Percentiles rank a stretch among this genome's conserved stretches.
These are phyloP conservation scores for Sitta europaea DNA, from an alignment of 2,113 vertebrate genomes.

Conservation along the genomic window DNA sequence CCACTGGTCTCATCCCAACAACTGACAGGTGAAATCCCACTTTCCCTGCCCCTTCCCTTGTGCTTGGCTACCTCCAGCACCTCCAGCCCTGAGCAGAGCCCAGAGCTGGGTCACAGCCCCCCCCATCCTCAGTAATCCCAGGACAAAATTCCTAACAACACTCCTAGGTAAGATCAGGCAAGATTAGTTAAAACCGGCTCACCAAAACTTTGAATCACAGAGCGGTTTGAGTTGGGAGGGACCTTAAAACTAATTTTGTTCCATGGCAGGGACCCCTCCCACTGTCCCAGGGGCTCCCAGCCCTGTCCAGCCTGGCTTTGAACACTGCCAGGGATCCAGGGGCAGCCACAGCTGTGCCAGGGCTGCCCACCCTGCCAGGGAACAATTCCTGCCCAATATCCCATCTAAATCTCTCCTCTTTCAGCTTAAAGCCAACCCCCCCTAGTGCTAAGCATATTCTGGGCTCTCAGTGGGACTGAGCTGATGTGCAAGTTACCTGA, in stretches of 20 bases:
- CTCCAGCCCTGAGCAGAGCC: not conserved
- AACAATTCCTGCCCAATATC: accelerated
- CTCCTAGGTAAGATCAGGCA: not conserved
- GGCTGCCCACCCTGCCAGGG: accelerated
- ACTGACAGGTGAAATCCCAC: accelerated
- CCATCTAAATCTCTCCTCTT: not conserved
- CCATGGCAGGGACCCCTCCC: not conserved
- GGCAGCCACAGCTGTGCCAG: not conserved
- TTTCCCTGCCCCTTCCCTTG: not conserved
- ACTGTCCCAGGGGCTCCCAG: not conserved
- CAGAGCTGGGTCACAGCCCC: not conserved
- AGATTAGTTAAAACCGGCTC: not conserved
- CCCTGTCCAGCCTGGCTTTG: not conserved
- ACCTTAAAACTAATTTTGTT: not conserved
- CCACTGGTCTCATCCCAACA: not conserved
- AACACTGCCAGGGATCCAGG: not conserved
- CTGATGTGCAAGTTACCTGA: not conserved
- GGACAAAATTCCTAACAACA: not conserved
- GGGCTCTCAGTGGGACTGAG: not conserved
- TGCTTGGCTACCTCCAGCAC: not conserved
- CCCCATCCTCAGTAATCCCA: not conserved
- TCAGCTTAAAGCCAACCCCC: not conserved
- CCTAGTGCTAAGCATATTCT: not conserved
- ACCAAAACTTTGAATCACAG: not conserved
- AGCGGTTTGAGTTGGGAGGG: not conserved